Evolutionary conservation across 2,888 invertebrate species (phyloP).

Genomic region (Tuberolachnus salignus): DNA sequence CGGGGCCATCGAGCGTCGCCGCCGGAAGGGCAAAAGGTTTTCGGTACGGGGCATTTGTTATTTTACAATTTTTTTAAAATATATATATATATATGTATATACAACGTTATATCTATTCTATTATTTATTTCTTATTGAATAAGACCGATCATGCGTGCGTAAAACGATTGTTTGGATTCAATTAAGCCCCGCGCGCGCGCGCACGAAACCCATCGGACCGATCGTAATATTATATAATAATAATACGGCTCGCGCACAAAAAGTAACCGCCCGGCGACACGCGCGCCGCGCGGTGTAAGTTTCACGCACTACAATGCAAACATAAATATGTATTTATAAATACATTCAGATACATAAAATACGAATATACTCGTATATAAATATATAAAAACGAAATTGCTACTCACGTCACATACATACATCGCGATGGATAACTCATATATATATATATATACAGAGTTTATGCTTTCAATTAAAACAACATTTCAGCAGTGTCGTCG

Average conservation of each 20-base stretch:
- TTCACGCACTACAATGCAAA: not conserved
- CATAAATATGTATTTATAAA: not conserved
- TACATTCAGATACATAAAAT: not conserved
- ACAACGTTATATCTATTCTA: not conserved
- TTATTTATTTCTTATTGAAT: not conserved
- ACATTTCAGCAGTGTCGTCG: slow-evolving; percentile 28
- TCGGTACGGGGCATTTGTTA: not conserved
- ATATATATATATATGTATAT: too few relatives aligned
- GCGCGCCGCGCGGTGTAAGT: not conserved
- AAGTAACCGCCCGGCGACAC: not conserved
- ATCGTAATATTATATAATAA: too few relatives aligned
- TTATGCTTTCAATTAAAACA: slow-evolving; percentile 53
- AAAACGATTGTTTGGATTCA: slow-evolving; percentile 43
- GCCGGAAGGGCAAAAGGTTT: not conserved
- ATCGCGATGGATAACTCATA: slow-evolving; percentile 16
- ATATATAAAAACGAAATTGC: not conserved
- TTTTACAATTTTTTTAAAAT: not conserved
- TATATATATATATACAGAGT: not conserved
- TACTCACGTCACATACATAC: slow-evolving; percentile 45
- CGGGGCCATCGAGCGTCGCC: too few relatives aligned
- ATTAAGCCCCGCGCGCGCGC: slow-evolving; percentile 18
- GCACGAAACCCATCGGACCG: slow-evolving; percentile 22
- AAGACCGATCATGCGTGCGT: slow-evolving; percentile 11
- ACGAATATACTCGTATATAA: not conserved
- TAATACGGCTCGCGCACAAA: slow-evolving; percentile 17